phyloP scores from a whole-genome alignment of 53 echinoderm and acorn worm genomes.

The Patiria pectinifera region DNA sequence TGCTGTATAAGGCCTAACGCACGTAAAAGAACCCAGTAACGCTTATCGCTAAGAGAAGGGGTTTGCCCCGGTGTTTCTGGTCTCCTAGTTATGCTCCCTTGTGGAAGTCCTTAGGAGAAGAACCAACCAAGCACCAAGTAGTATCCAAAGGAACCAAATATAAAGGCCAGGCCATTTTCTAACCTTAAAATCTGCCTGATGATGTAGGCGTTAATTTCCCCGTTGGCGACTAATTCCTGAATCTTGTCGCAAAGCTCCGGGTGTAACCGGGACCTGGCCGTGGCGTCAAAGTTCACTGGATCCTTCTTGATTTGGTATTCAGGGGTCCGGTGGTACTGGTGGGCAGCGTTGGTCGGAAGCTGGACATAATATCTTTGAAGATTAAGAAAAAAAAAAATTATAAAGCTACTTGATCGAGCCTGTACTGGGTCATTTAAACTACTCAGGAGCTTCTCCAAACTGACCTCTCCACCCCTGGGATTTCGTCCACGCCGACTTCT shows the following conservation, averaged over 20 bases:
- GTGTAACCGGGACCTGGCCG: constrained; percentile 34
- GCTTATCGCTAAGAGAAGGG: no score
- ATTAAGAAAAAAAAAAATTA: not conserved
- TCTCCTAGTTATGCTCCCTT: no score
- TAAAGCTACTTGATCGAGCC: no score
- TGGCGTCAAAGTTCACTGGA: constrained; percentile 29
- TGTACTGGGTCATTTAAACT: no score
- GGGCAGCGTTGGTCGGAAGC: constrained; percentile 72
- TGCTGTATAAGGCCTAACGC: no score
- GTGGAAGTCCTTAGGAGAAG: no score
- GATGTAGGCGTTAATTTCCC: constrained; percentile 65
- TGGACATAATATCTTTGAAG: constrained; percentile 69
- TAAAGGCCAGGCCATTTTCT: not conserved
- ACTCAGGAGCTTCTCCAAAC: not conserved
- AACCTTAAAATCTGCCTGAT: constrained; percentile 66
- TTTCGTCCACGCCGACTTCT: constrained; percentile 61
- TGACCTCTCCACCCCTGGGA: constrained; percentile 70
- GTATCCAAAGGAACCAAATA: no score
- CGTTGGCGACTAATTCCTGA: constrained; percentile 65
- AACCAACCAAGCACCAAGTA: no score
- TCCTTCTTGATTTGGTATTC: constrained; percentile 40
- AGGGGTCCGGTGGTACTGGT: constrained; percentile 63
- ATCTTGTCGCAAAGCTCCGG: constrained; percentile 71
- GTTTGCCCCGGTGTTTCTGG: no score
- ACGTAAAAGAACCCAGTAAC: no score